phyloP scores from a whole-genome alignment of 2,113 vertebrate genomes.

The Pedetes capensis region DNA sequence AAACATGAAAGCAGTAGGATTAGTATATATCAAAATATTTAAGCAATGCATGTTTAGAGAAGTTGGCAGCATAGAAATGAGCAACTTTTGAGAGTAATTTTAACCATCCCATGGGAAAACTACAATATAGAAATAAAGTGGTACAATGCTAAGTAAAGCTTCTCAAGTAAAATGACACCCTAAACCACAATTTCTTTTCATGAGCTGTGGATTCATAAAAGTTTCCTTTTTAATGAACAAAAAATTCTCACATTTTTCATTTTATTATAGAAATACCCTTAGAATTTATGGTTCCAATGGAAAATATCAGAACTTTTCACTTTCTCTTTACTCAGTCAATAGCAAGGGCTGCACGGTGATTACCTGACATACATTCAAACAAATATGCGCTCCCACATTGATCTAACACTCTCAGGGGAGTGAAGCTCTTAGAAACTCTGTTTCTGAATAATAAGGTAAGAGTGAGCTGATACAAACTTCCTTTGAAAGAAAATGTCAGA shows the following conservation, averaged over 20 bases:
- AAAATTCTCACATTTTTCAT: not conserved
- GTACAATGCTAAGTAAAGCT: not conserved
- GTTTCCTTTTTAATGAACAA: slow-evolving; percentile 25
- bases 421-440: slow-evolving; percentile 38
- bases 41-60: slow-evolving; percentile 56
- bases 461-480: slow-evolving; percentile 67
- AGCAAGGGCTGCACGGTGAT: slow-evolving; percentile 54
- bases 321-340: slow-evolving; percentile 69
- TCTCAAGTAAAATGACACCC: not conserved
- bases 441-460: slow-evolving; percentile 72
- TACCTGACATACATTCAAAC: slow-evolving; percentile 73
- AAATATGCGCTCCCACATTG: slow-evolving; percentile 61
- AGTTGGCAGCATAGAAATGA: slow-evolving; percentile 53
- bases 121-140: not conserved
- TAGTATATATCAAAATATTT: slow-evolving; percentile 69
- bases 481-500: slow-evolving; percentile 74
- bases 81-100: slow-evolving; percentile 25
- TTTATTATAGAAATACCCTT: slow-evolving; percentile 25
- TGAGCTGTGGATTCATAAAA: not conserved
- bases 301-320: slow-evolving; percentile 58
- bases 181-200: slow-evolving; percentile 6
- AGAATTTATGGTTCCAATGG: slow-evolving; percentile 20
- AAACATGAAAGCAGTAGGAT: slow-evolving; percentile 42
- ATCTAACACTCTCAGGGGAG: slow-evolving; percentile 60
- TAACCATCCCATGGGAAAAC: not conserved